Evolutionary conservation across 2,888 invertebrate genomes (phyloP).

Genomic region (Pristionchus mayeri): DNA sequence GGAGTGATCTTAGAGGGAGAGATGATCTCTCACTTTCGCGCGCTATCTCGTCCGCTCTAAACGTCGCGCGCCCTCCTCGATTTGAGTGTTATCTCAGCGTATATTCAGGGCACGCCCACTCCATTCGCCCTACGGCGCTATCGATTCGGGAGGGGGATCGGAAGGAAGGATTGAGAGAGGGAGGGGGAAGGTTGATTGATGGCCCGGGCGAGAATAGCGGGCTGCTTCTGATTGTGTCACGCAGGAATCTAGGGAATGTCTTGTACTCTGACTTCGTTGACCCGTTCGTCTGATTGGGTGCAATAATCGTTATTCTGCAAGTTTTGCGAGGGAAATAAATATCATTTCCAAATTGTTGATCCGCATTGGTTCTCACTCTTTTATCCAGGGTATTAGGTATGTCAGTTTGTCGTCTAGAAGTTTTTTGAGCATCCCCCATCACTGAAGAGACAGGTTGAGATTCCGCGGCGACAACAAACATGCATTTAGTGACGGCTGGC

Average conservation of each 20-base stretch:
- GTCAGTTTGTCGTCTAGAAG: too few species aligned
- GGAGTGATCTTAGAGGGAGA: not conserved
- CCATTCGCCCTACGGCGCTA: conserved; percentile 26
- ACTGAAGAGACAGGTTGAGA: too few species aligned
- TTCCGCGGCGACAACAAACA: too few species aligned
- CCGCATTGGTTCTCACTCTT: too few species aligned
- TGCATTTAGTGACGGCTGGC: too few species aligned
- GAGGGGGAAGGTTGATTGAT: not conserved
- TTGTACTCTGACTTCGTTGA: too few species aligned
- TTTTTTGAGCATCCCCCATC: too few species aligned
- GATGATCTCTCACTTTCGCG: not conserved
- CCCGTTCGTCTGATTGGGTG: too few species aligned
- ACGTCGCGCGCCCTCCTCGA: not conserved
- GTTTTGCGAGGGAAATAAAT: too few species aligned
- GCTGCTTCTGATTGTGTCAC: not conserved
- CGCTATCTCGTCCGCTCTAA: not conserved
- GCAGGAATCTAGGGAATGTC: not conserved
- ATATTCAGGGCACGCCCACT: conserved; percentile 13
- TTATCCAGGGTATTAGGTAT: too few species aligned
- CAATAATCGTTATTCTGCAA: too few species aligned
- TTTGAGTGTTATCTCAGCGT: not conserved
- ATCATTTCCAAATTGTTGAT: too few species aligned
- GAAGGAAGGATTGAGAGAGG: not conserved
- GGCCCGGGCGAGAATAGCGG: not conserved
- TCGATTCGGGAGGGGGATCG: not conserved